phyloP scores from a whole-genome alignment of 2,113 vertebrate species.

The Crypturellus undulatus region DNA sequence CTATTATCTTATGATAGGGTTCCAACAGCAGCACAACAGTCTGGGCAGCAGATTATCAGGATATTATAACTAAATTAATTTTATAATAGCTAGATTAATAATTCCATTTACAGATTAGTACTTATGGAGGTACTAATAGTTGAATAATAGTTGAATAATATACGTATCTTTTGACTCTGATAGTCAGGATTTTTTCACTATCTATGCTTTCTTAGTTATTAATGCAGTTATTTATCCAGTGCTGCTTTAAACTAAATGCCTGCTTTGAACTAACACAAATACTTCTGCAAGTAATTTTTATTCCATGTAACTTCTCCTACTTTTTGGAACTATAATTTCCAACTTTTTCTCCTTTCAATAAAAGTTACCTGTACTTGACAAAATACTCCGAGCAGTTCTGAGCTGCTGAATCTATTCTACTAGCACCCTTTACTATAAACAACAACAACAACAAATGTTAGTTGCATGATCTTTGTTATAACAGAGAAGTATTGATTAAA shows the following conservation, averaged over 20 bases:
- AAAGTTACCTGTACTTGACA: background rate
- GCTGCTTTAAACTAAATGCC: background rate
- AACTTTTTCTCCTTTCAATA: conserved; percentile 1
- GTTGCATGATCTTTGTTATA: conserved; percentile 4
- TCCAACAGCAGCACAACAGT: background rate
- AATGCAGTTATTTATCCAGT: background rate
- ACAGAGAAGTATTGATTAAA: conserved; percentile 31
- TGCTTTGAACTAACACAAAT: conserved; percentile 1
- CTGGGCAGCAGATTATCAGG: background rate
- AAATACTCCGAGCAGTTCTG: background rate
- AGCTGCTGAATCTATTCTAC: conserved; percentile 28
- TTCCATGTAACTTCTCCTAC: background rate
- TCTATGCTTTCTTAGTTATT: conserved; percentile 15
- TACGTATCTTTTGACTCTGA: background rate
- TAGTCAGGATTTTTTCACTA: background rate
- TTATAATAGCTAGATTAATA: background rate
- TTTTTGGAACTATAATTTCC: background rate
- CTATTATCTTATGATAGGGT: background rate
- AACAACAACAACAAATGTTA: background rate
- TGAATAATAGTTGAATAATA: conserved; percentile 16
- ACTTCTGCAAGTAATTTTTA: conserved; percentile 8
- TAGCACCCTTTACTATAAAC: background rate
- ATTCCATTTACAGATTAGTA: conserved; percentile 20
- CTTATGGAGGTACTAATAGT: conserved; percentile 30
- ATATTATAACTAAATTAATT: background rate